Percentiles rank a stretch among this genome's conserved stretches.
Conservation (phyloP, 1,140 invertebrate genomes). For the Micrasema minimum region DNA sequence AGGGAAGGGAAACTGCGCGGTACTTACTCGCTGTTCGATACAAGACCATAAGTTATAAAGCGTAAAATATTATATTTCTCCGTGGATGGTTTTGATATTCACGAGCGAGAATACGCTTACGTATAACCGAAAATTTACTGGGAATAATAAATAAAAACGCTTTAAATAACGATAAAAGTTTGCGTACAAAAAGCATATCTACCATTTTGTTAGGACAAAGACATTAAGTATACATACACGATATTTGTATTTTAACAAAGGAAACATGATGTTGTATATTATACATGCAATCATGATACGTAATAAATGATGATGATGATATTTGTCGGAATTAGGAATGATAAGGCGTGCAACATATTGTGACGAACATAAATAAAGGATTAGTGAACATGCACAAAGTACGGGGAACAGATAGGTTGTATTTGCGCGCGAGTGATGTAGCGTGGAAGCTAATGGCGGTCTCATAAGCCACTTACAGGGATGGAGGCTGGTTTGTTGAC, state of each 20-base stretch:
- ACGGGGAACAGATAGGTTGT: constrained; percentile 17
- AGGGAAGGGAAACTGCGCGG: not conserved
- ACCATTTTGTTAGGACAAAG: too few relatives aligned
- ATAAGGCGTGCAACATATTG: not conserved
- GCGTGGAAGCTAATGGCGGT: constrained; percentile 70
- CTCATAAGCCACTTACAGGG: constrained; percentile 89
- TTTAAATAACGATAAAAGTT: not conserved
- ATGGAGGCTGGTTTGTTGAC: constrained; percentile 99
- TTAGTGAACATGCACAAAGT: constrained; percentile 20
- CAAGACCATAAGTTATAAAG: not conserved
- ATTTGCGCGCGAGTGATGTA: constrained; percentile 23
- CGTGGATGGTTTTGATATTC: constrained; percentile 11
- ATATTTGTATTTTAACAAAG: too few relatives aligned
- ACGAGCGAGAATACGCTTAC: constrained; percentile 7
- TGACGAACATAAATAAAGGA: constrained; percentile 6
- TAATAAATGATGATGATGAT: too few relatives aligned
- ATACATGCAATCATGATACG: too few relatives aligned
- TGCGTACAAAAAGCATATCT: too few relatives aligned
- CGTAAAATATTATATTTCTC: not conserved
- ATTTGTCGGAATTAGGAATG: not conserved
- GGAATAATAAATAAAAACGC: not conserved
- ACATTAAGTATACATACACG: too few relatives aligned
- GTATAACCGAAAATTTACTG: constrained; percentile 1
- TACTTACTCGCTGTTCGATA: not conserved
- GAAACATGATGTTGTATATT: too few relatives aligned